Evolutionary conservation across 2,797 vertebrate genomes (phyloP).

Genomic region (Rhodeus uyekii): DNA sequence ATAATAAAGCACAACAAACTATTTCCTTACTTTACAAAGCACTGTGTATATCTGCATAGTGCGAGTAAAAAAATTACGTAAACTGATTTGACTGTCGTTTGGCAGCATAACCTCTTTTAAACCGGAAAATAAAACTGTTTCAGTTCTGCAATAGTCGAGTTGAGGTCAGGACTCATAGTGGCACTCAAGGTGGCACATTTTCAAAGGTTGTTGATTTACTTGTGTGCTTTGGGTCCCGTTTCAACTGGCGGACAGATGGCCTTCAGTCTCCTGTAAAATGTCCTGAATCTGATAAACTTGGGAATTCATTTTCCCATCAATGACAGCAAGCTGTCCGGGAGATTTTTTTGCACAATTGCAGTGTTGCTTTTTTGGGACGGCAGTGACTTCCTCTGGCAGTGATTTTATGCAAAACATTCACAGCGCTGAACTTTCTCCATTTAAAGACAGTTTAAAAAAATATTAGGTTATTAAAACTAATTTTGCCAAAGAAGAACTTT

Average conservation of each 20-base stretch:
- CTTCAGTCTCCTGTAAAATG: slow-evolving; percentile 2
- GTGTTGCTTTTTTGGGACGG: background rate
- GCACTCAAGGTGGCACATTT: background rate
- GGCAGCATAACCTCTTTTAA: background rate
- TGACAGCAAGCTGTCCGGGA: background rate
- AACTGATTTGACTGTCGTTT: background rate
- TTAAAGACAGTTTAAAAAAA: background rate
- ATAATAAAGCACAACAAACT: too few species aligned
- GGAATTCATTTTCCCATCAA: background rate
- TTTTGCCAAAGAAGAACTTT: too few species aligned
- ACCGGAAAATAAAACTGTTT: background rate
- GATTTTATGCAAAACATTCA: background rate
- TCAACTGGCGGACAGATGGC: background rate
- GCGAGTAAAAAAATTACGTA: background rate
- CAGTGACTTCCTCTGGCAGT: background rate
- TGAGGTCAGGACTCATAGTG: background rate
- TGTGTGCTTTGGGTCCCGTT: background rate
- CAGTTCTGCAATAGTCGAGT: background rate
- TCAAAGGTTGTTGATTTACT: background rate
- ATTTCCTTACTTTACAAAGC: too few species aligned
- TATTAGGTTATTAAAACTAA: too few species aligned
- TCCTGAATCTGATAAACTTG: background rate
- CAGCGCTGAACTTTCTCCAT: background rate
- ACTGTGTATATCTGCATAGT: too few species aligned
- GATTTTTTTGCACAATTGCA: background rate